These are phyloP conservation scores for Keiferia lycopersicella DNA, from an alignment of 2,888 invertebrate species.

Conservation along the genomic window DNA sequence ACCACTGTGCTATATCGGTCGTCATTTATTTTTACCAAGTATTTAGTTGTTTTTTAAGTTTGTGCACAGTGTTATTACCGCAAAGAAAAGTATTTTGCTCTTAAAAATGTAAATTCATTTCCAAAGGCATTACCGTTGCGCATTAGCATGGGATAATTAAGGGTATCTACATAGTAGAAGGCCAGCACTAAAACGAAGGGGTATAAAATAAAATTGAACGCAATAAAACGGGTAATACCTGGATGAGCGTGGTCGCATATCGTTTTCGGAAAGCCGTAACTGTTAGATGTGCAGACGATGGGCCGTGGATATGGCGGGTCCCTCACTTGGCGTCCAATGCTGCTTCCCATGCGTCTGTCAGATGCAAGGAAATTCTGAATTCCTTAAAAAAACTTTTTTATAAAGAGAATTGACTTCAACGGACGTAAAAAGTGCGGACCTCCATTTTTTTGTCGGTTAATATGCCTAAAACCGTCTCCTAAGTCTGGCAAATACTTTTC, in stretches of 20 bases:
- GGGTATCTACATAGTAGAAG: slow-evolving; percentile 6
- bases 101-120: slow-evolving; percentile 5
- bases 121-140: neutral
- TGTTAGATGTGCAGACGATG: slow-evolving; percentile 38
- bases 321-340: no score
- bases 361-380: no score
- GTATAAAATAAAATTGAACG: slow-evolving; percentile 73
- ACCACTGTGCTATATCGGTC: no score
- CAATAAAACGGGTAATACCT: slow-evolving; percentile 67
- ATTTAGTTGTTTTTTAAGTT: neutral
- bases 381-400: no score
- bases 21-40: no score
- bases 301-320: slow-evolving; percentile 47
- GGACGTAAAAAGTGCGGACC: no score
- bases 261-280: slow-evolving; percentile 55
- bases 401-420: no score
- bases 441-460: no score
- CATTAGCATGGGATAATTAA: slow-evolving; percentile 13
- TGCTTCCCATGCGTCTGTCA: no score
- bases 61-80: neutral
- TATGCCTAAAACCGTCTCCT: no score
- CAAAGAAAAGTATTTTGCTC: neutral
- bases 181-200: slow-evolving; percentile 46
- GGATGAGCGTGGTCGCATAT: slow-evolving; percentile 42
- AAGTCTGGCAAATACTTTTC: no score